These are phyloP conservation scores for Holacanthella duospinosa DNA, from an alignment of 2,888 invertebrate species.

Conservation along the genomic window DNA sequence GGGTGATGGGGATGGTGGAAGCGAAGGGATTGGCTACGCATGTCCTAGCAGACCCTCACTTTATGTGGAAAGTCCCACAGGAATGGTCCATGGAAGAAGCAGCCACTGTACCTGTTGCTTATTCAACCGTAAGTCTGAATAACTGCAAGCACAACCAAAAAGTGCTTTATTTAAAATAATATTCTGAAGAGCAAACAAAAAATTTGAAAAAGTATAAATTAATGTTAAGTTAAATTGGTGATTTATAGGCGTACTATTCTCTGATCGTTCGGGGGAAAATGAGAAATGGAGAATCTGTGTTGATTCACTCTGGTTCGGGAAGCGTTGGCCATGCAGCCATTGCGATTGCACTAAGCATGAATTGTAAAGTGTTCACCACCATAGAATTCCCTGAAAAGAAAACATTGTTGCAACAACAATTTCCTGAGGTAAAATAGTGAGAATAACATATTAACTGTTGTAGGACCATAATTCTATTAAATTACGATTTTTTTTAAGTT, in stretches of 20 bases:
- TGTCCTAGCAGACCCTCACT: slow-evolving; percentile 45
- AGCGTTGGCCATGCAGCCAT: slow-evolving; percentile 73
- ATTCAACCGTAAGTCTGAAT: slow-evolving; percentile 48
- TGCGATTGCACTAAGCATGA: slow-evolving; percentile 53
- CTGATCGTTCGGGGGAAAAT: slow-evolving; percentile 50
- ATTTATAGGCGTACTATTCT: slow-evolving; percentile 47
- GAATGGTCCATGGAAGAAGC: slow-evolving; percentile 55
- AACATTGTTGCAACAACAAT: slow-evolving; percentile 71
- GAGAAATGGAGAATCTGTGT: slow-evolving; percentile 43
- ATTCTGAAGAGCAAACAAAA: no score
- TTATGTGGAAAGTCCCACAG: slow-evolving; percentile 50
- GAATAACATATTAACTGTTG: no score
- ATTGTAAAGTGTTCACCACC: slow-evolving; percentile 59
- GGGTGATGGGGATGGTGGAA: slow-evolving; percentile 45
- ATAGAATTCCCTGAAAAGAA: slow-evolving; percentile 66
- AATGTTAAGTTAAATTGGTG: neutral
- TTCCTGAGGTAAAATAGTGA: slow-evolving; percentile 56
- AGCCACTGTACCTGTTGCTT: slow-evolving; percentile 55
- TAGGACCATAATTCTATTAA: no score
- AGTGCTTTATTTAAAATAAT: no score
- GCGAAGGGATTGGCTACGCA: slow-evolving; percentile 48
- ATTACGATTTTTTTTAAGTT: no score
- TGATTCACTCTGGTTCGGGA: slow-evolving; percentile 55
- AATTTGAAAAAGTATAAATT: neutral
- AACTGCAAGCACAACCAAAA: no score